Evolutionary conservation across 1,140 invertebrate species (phyloP).

Genomic region (Drosophila tani): DNA sequence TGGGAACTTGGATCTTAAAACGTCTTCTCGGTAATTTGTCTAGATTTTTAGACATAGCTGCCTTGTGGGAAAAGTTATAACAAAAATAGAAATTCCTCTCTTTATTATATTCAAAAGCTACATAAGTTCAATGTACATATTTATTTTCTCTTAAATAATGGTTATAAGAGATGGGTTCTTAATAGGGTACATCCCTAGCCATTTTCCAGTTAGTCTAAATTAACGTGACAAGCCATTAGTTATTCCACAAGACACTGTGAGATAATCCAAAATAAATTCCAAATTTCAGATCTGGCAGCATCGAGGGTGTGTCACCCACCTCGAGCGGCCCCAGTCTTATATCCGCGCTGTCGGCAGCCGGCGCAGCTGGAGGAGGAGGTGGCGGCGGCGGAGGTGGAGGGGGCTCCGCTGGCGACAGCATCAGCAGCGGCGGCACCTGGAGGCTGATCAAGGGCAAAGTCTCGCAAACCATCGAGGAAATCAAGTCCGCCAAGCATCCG

Average conservation of each 20-base stretch:
- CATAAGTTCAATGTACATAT: no score
- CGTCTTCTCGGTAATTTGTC: no score
- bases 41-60: no score
- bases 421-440: constrained; percentile 75
- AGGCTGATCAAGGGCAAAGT: constrained; percentile 84
- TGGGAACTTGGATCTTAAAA: no score
- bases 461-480: constrained; percentile 82
- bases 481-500: constrained; percentile 80
- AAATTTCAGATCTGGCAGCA: constrained; percentile 75
- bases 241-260: not conserved
- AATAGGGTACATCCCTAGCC: no score
- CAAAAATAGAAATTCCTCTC: no score
- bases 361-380: constrained; percentile 16
- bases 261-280: constrained; percentile 21
- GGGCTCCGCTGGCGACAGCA: constrained; percentile 25
- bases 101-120: no score
- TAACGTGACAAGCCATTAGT: not conserved
- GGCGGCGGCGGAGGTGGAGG: constrained; percentile 15
- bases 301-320: constrained; percentile 75
- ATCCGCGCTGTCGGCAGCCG: constrained; percentile 59
- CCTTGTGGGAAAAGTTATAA: no score
- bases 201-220: not conserved
- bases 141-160: no score
- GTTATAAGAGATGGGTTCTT: no score
- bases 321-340: constrained; percentile 66